Evolutionary conservation across 2,113 vertebrate species (phyloP).

Genomic region (Oreocharis arfaki): DNA sequence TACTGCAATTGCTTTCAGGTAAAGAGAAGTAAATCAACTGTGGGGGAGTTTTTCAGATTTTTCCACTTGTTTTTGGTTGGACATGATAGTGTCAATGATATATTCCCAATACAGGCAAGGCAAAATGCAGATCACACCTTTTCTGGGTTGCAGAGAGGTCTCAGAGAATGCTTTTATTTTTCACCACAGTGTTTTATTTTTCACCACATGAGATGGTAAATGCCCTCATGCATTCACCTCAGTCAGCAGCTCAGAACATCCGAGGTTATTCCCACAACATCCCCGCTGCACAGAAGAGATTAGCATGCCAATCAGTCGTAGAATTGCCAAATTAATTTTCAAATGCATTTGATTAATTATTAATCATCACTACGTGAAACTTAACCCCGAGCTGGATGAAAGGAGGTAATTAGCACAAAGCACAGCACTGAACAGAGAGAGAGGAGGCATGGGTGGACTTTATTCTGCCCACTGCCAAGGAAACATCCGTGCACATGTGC

Average conservation of each 20-base stretch:
- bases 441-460: not conserved
- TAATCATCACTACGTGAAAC: not conserved
- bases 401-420: not conserved
- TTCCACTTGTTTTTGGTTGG: conserved; percentile 4
- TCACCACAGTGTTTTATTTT: not conserved
- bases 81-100: not conserved
- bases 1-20: not conserved
- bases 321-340: conserved; percentile 43
- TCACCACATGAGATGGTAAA: not conserved
- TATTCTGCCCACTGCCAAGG: not conserved
- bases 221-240: conserved; percentile 1
- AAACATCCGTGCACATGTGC: not conserved
- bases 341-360: conserved; percentile 47
- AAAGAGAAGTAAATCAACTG: not conserved
- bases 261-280: not conserved
- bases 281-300: not conserved
- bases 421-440: not conserved
- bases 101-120: not conserved
- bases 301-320: not conserved
- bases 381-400: not conserved
- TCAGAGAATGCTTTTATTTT: not conserved
- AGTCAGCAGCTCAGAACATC: conserved; percentile 7
- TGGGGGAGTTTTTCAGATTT: not conserved
- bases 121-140: not conserved
- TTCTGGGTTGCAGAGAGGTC: not conserved